phyloP scores from a whole-genome alignment of 2,888 invertebrate species.

The Rhynchonema sp. region DNA sequence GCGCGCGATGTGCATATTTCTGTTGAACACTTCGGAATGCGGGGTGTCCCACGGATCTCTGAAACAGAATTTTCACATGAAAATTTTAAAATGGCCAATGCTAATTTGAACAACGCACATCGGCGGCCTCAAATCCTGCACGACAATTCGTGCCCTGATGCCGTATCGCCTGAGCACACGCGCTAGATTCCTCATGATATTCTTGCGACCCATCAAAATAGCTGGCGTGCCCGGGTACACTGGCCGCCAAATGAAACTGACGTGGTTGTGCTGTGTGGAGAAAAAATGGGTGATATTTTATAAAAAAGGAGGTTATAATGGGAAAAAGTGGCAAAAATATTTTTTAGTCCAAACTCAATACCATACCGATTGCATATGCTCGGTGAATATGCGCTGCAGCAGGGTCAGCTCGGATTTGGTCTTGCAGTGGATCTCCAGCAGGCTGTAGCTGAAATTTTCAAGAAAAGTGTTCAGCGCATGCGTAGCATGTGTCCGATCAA shows the following conservation, averaged over 20 bases:
- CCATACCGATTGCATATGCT: background rate
- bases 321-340: background rate
- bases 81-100: background rate
- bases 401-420: background rate
- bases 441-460: background rate
- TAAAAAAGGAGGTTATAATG: background rate
- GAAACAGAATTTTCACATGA: background rate
- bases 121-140: background rate
- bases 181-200: background rate
- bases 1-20: background rate
- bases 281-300: too few species aligned
- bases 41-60: background rate
- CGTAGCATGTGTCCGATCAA: too few species aligned
- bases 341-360: too few species aligned
- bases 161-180: background rate
- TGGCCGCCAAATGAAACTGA: background rate
- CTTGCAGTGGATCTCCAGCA: background rate
- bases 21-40: background rate
- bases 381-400: background rate
- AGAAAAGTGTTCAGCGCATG: too few species aligned
- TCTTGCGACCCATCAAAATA: background rate
- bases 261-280: background rate
- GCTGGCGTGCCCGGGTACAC: background rate
- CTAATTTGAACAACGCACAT: background rate
- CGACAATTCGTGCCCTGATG: background rate